phyloP scores from a whole-genome alignment of 2,797 vertebrate species.

The Helicolenus hilgendorfi region DNA sequence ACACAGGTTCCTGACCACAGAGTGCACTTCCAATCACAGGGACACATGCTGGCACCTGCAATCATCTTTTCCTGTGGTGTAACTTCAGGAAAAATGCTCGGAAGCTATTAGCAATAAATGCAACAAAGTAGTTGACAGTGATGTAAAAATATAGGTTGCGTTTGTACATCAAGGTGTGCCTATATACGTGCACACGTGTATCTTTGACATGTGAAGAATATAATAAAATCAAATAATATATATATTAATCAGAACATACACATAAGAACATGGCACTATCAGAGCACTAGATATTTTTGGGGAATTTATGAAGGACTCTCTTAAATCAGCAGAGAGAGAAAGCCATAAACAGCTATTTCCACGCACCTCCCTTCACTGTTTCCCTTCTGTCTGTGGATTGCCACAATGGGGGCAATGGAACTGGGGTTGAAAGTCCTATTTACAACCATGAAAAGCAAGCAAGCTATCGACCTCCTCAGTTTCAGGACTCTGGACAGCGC shows the following conservation, averaged over 20 bases:
- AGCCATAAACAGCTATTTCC: too few species aligned
- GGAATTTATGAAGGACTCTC: too few species aligned
- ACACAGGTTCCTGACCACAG: background rate
- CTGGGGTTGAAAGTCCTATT: background rate
- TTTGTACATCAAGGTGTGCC: background rate
- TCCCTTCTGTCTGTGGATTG: background rate
- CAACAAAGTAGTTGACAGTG: too few species aligned
- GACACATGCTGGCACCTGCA: background rate
- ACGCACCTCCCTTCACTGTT: background rate
- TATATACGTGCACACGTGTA: background rate
- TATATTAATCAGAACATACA: too few species aligned
- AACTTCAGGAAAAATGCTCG: background rate
- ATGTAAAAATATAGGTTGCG: background rate
- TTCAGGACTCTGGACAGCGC: background rate
- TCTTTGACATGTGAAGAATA: background rate
- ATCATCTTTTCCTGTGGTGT: background rate
- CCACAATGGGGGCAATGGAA: background rate
- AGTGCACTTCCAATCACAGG: background rate
- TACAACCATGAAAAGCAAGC: background rate
- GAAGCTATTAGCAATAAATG: background rate
- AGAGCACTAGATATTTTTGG: too few species aligned
- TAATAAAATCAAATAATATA: too few species aligned
- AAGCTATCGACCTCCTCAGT: background rate
- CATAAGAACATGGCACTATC: too few species aligned
- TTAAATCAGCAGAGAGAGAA: too few species aligned